Evolutionary conservation across 2,113 vertebrate genomes (phyloP).

Genomic region (Podiceps cristatus): DNA sequence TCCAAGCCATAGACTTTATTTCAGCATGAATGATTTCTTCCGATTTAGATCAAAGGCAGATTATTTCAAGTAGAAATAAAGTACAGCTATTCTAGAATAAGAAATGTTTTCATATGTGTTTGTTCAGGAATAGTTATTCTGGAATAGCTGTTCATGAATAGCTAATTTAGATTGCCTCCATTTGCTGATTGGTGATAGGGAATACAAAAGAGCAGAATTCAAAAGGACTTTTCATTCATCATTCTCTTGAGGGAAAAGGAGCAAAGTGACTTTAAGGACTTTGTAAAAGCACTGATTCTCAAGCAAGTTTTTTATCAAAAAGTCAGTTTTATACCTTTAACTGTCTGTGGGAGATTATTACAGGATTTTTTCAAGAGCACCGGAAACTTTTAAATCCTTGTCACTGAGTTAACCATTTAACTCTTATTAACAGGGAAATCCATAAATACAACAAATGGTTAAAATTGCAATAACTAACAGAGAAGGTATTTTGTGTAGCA

Average conservation of each 20-base stretch:
- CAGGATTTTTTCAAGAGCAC: background rate
- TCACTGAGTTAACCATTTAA: background rate
- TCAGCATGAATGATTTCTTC: background rate
- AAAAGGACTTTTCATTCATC: slow-evolving; percentile 24
- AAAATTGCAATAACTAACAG: background rate
- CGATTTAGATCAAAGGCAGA: background rate
- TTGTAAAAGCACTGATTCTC: background rate
- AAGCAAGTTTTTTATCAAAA: background rate
- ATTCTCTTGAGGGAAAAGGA: background rate
- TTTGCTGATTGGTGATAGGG: slow-evolving; percentile 19
- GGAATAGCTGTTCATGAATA: slow-evolving; percentile 16
- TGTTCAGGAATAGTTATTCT: slow-evolving; percentile 10
- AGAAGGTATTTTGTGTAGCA: background rate
- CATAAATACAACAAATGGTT: background rate
- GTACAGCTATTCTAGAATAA: background rate
- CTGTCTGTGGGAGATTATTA: background rate
- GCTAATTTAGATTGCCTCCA: slow-evolving; percentile 30
- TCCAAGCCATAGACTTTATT: background rate
- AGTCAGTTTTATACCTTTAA: background rate
- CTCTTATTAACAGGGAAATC: background rate
- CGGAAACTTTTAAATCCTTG: background rate
- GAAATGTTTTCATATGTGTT: background rate
- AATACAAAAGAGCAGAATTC: slow-evolving; percentile 44
- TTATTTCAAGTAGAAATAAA: slow-evolving; percentile 23
- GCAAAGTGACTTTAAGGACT: slow-evolving; percentile 36